Percentiles rank a stretch among this genome's conserved stretches.
These are phyloP conservation scores for Alectura lathami DNA, from an alignment of 2,113 vertebrate species.

Conservation along the genomic window DNA sequence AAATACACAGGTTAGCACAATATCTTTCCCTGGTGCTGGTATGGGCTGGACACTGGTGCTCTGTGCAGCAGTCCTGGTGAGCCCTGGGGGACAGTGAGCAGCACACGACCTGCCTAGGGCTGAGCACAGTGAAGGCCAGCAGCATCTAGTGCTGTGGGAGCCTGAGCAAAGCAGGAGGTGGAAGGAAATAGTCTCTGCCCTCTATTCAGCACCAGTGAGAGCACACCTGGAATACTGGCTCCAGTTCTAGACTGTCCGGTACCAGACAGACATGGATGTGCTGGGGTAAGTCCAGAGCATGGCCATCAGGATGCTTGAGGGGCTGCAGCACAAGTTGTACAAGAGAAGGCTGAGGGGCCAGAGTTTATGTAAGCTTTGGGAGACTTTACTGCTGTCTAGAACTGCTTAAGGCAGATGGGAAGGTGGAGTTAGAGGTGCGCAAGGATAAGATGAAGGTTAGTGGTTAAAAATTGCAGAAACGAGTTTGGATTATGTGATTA, in stretches of 20 bases:
- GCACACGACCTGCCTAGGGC: not conserved
- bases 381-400: not conserved
- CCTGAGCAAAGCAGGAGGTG: not conserved
- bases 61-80: not conserved
- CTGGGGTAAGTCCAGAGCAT: not conserved
- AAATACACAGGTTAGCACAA: not conserved
- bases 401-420: not conserved
- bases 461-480: not conserved
- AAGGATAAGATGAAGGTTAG: not conserved
- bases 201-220: not conserved
- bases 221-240: not conserved
- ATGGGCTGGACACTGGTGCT: rapidly evolving
- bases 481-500: not conserved
- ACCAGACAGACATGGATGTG: not conserved
- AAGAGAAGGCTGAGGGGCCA: not conserved
- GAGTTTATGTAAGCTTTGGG: not conserved
- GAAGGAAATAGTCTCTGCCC: not conserved
- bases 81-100: rapidly evolving
- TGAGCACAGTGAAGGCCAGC: not conserved
- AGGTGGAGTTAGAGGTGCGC: not conserved
- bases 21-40: not conserved
- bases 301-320: not conserved
- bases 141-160: rapidly evolving
- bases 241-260: not conserved
- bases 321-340: not conserved